Evolutionary conservation across 2,797 vertebrate genomes (phyloP).

Genomic region (Intellagama lesueurii): DNA sequence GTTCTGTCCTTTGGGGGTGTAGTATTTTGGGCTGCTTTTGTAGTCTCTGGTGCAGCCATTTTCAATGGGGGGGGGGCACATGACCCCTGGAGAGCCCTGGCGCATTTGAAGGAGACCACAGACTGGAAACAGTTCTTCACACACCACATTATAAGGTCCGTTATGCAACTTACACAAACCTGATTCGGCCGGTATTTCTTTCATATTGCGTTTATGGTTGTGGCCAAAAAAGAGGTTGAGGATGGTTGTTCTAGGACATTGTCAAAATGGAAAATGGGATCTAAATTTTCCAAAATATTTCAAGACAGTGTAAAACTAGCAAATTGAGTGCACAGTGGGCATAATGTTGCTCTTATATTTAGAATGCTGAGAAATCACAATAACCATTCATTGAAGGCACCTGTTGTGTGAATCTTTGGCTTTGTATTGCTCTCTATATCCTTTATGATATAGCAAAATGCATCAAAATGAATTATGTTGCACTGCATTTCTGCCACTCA

Average conservation of each 20-base stretch:
- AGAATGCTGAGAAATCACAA: neutral
- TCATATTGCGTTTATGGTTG: too few species aligned
- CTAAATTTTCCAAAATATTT: neutral
- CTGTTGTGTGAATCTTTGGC: neutral
- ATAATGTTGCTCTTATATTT: neutral
- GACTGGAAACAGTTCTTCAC: too few species aligned
- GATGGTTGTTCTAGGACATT: neutral
- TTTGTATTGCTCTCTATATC: slow-evolving; percentile 37
- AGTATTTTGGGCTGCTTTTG: neutral
- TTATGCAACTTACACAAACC: too few species aligned
- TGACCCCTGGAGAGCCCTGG: too few species aligned
- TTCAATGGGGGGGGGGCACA: neutral
- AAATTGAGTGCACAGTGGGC: neutral
- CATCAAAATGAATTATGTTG: slow-evolving; percentile 31
- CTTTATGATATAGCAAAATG: neutral
- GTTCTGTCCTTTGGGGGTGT: neutral
- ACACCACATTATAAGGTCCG: too few species aligned
- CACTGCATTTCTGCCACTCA: neutral
- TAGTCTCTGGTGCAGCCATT: neutral
- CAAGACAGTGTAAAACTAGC: neutral
- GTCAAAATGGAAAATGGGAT: neutral
- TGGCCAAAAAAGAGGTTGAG: too few species aligned
- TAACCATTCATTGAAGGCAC: slow-evolving; percentile 13
- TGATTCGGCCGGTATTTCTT: too few species aligned
- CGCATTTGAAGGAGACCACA: too few species aligned